Evolutionary conservation across 2,888 invertebrate genomes (phyloP).

Genomic region (Chelonus formosanus): DNA sequence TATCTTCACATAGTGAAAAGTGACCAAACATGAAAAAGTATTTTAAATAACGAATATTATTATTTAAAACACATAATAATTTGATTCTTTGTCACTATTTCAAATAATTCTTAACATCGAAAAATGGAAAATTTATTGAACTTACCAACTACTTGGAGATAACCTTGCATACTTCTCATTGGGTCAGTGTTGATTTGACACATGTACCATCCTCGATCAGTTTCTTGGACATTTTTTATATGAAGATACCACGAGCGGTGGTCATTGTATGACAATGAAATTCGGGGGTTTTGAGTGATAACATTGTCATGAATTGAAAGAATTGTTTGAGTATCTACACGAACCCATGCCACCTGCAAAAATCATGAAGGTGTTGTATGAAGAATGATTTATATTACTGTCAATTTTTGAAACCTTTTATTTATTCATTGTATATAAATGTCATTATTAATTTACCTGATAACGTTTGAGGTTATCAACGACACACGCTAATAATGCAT

Average conservation of each 20-base stretch:
- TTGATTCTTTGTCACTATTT: too few species aligned
- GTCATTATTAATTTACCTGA: constrained; percentile 70
- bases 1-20: too few species aligned
- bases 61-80: too few species aligned
- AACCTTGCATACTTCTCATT: constrained; percentile 90
- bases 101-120: too few species aligned
- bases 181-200: too few species aligned
- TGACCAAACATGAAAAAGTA: too few species aligned
- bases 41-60: too few species aligned
- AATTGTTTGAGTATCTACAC: constrained; percentile 92
- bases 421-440: too few species aligned
- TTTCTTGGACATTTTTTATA: constrained; percentile 86
- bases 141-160: constrained; percentile 91
- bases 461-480: constrained; percentile 87
- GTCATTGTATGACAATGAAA: constrained; percentile 87
- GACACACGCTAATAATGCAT: constrained; percentile 87
- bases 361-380: constrained; percentile 12
- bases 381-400: not conserved
- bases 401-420: not conserved
- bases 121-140: constrained; percentile 39
- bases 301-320: constrained; percentile 91
- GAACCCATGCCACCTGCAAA: constrained; percentile 88
- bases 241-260: constrained; percentile 92
- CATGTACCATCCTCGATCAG: constrained; percentile 69
- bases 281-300: constrained; percentile 89